These are phyloP conservation scores for Neosalanx taihuensis DNA, from an alignment of 2,797 vertebrate genomes.

Conservation along the genomic window DNA sequence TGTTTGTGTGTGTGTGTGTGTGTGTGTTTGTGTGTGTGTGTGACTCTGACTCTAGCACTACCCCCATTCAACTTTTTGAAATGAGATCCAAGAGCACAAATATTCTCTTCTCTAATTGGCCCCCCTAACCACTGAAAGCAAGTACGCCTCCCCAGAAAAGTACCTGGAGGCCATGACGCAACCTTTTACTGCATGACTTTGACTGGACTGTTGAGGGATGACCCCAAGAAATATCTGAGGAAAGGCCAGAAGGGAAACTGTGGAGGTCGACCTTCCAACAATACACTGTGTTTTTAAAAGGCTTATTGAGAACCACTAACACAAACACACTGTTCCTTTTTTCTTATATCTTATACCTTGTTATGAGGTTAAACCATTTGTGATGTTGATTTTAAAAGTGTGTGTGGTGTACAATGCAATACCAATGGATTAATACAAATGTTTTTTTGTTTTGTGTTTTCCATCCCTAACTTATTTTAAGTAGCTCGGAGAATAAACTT, in stretches of 20 bases:
- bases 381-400: no score
- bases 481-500: not conserved
- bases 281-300: constrained; percentile 65
- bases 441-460: not conserved
- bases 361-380: no score
- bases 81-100: constrained; percentile 60
- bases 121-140: constrained; percentile 67
- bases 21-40: constrained; percentile 28
- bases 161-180: constrained; percentile 73
- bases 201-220: constrained; percentile 69
- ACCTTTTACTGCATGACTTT: constrained; percentile 61
- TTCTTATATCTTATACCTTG: no score
- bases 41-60: constrained; percentile 34
- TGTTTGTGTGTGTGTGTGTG: constrained; percentile 6
- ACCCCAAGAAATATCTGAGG: constrained; percentile 65
- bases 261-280: constrained; percentile 68
- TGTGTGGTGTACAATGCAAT: not conserved
- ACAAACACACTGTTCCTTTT: constrained; percentile 13
- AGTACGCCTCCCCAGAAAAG: constrained; percentile 64
- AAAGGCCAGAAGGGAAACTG: constrained; percentile 50
- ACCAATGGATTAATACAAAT: not conserved
- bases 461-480: not conserved
- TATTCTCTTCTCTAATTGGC: constrained; percentile 69
- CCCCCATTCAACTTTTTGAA: constrained; percentile 29
- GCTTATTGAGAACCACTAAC: constrained; percentile 63